A percentile compares a stretch with the other conserved stretches of the same genome.
Evolutionary conservation across 2,113 vertebrate species (phyloP).

Genomic region (Psittacara wagleri): DNA sequence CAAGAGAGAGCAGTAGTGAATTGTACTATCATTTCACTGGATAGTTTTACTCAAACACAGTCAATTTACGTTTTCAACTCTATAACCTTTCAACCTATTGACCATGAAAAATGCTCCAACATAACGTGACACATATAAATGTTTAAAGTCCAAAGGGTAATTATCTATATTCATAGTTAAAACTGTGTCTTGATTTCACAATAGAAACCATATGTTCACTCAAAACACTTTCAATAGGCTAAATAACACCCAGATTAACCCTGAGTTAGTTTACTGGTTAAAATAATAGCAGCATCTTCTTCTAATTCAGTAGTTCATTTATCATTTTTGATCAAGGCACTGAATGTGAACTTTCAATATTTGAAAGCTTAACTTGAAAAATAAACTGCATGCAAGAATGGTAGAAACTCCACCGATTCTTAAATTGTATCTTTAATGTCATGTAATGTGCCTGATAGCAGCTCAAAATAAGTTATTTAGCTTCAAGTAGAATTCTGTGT

Average conservation of each 20-base stretch:
- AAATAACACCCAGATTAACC: conserved; percentile 82
- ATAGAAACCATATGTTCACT: conserved; percentile 83
- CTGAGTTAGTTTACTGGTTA: conserved; percentile 81
- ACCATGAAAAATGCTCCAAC: conserved; percentile 80
- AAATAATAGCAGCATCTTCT: conserved; percentile 84
- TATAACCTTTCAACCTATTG: conserved; percentile 82
- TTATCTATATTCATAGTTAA: conserved; percentile 84
- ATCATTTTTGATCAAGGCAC: conserved; percentile 78
- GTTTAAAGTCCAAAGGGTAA: conserved; percentile 85
- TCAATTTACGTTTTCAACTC: conserved; percentile 76
- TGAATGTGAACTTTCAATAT: conserved; percentile 75
- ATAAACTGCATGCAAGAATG: conserved; percentile 40
- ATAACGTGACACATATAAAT: conserved; percentile 82
- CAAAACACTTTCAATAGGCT: conserved; percentile 79
- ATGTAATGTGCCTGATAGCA: conserved; percentile 33
- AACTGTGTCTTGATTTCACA: conserved; percentile 82
- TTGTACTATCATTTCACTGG: conserved; percentile 59
- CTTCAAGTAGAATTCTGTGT: conserved; percentile 26
- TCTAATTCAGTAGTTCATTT: conserved; percentile 83
- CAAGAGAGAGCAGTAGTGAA: conserved; percentile 84
- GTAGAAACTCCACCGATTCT: conserved; percentile 42
- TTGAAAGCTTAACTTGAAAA: conserved; percentile 76
- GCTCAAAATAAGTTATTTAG: conserved; percentile 36
- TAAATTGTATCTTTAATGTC: conserved; percentile 59
- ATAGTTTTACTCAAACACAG: conserved; percentile 61